A percentile compares a stretch with the other conserved stretches of the same genome.
phyloP scores from a whole-genome alignment of 2,888 invertebrate genomes.

The Spialia ferax region DNA sequence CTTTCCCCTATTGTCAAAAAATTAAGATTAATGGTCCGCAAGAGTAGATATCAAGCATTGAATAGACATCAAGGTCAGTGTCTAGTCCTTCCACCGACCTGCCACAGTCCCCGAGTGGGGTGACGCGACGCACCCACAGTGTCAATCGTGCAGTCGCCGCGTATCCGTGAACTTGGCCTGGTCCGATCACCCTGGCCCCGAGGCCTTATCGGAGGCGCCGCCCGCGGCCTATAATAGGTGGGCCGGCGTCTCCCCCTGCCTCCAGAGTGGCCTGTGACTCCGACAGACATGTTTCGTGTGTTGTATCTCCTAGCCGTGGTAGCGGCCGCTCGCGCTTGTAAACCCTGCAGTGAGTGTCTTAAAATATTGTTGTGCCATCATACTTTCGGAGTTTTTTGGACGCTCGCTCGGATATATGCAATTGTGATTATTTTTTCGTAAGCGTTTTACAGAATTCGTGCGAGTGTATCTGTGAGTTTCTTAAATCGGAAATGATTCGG shows the following conservation, averaged over 20 bases:
- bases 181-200: constrained; percentile 79
- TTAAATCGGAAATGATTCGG: constrained; percentile 17
- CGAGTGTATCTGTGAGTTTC: constrained; percentile 34
- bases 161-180: constrained; percentile 84
- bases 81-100: constrained; percentile 63
- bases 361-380: constrained; percentile 30
- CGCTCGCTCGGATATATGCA: constrained; percentile 45
- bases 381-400: constrained; percentile 13
- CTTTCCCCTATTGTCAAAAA: constrained; percentile 39
- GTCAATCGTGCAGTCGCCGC: constrained; percentile 74
- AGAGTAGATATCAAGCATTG: constrained; percentile 41
- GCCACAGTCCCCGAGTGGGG: constrained; percentile 57
- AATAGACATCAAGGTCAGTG: constrained; percentile 67
- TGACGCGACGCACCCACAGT: constrained; percentile 52
- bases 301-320: constrained; percentile 71
- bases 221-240: constrained; percentile 85
- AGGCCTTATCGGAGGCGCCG: constrained; percentile 81
- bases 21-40: constrained; percentile 34
- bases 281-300: constrained; percentile 81
- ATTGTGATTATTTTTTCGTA: constrained; percentile 11
- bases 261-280: constrained; percentile 76
- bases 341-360: constrained; percentile 81
- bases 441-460: not conserved
- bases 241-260: constrained; percentile 80
- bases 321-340: constrained; percentile 71